Evolutionary conservation across 2,113 vertebrate species (phyloP).

Genomic region (Malaclemys terrapin): DNA sequence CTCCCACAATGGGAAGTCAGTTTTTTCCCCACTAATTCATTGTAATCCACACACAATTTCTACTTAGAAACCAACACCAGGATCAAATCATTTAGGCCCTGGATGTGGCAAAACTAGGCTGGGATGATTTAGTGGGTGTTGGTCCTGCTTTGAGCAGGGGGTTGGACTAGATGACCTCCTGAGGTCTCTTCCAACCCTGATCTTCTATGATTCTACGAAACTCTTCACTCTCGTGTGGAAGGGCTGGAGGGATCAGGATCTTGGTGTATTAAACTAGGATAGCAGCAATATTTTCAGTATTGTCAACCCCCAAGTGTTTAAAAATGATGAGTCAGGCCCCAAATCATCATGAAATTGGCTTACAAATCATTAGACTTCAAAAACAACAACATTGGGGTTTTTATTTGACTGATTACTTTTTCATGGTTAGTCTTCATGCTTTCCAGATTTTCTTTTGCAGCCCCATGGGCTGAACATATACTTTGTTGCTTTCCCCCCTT

Average conservation of each 20-base stretch:
- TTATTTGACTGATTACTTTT: background rate
- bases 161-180: too few relatives aligned
- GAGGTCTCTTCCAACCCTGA: too few relatives aligned
- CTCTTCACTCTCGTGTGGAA: accelerated
- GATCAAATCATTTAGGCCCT: background rate
- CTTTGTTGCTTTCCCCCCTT: background rate
- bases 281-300: accelerated
- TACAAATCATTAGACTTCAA: background rate
- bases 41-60: accelerated
- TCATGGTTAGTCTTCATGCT: background rate
- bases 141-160: too few relatives aligned
- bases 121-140: too few relatives aligned
- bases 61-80: accelerated
- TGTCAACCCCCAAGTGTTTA: background rate
- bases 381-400: background rate
- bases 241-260: accelerated
- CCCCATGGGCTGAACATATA: background rate
- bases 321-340: background rate
- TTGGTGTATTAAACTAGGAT: accelerated
- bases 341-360: background rate
- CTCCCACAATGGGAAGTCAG: background rate
- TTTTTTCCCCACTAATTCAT: accelerated
- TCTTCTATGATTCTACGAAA: background rate
- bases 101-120: background rate
- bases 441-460: background rate